A percentile compares a stretch with the other conserved stretches of the same genome.
Evolutionary conservation across 2,113 vertebrate genomes (phyloP).

Genomic region (Bostrychus sinensis): DNA sequence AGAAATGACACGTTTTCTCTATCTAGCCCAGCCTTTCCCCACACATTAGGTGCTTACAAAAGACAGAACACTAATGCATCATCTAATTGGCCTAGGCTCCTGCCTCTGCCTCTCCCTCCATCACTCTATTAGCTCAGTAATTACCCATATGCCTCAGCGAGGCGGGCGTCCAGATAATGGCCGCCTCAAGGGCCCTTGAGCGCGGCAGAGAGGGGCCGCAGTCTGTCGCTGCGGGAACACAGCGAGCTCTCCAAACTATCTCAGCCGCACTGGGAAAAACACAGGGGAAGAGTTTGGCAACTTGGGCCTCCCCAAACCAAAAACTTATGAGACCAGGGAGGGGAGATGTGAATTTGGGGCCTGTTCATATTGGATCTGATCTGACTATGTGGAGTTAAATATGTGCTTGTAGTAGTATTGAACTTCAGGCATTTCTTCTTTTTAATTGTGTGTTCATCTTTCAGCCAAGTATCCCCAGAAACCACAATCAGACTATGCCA

Average conservation of each 20-base stretch:
- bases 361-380: slow-evolving; percentile 44
- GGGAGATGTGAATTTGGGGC: slow-evolving; percentile 41
- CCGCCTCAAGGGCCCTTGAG: slow-evolving; percentile 99
- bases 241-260: slow-evolving; percentile 75
- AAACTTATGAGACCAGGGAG: slow-evolving; percentile 52
- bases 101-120: slow-evolving; percentile 99
- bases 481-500: not conserved
- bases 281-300: slow-evolving; percentile 74
- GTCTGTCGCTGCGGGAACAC: slow-evolving; percentile 85
- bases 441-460: not conserved
- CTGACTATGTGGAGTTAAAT: slow-evolving; percentile 22
- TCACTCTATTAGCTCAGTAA: slow-evolving; percentile 99
- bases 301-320: slow-evolving; percentile 27
- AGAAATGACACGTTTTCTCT: slow-evolving; percentile 85
- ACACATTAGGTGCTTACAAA: slow-evolving; percentile 99
- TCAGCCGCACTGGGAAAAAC: slow-evolving; percentile 66
- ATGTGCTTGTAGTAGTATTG: slow-evolving; percentile 14
- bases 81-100: slow-evolving; percentile 99
- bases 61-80: slow-evolving; percentile 99
- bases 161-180: slow-evolving; percentile 95
- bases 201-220: slow-evolving; percentile 93
- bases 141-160: slow-evolving; percentile 99
- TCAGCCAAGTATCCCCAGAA: not conserved
- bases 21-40: slow-evolving; percentile 94
- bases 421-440: slow-evolving; percentile 17